Conservation (phyloP, 2,797 vertebrate species). For the Semaprochilodus insignis region DNA sequence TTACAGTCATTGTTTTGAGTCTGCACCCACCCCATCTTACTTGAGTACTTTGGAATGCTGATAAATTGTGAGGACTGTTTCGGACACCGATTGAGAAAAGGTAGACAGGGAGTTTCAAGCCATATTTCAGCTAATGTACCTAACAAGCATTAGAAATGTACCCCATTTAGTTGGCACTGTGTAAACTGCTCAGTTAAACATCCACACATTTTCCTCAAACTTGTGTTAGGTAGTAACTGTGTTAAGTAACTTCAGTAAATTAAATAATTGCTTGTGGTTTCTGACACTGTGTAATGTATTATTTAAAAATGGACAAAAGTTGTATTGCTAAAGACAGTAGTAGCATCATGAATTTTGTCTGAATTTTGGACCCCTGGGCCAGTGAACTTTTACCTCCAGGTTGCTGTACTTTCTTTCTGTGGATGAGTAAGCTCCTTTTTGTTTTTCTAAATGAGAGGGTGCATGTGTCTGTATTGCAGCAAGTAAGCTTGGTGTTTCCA, state of each 20-base stretch:
- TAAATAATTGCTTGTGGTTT: not conserved
- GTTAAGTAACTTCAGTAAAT: not conserved
- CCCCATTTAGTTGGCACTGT: not conserved
- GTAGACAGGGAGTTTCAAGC: not conserved
- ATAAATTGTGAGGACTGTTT: conserved; percentile 11
- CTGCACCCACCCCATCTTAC: not conserved
- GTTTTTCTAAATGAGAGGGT: not conserved
- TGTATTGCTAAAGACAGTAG: too few species aligned
- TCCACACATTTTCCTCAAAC: not conserved
- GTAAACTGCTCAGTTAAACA: not conserved
- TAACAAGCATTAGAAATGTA: not conserved
- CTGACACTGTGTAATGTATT: not conserved
- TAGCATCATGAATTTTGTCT: too few species aligned
- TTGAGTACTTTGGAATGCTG: not conserved
- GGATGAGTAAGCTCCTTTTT: not conserved
- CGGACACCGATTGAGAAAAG: conserved; percentile 11
- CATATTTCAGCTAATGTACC: not conserved
- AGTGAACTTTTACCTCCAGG: not conserved
- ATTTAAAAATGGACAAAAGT: not conserved
- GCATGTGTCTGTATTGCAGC: not conserved
- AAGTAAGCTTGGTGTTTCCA: not conserved
- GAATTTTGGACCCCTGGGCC: too few species aligned
- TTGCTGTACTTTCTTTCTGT: not conserved
- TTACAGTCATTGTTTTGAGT: conserved; percentile 14
- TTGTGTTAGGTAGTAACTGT: too few species aligned